Base-by-base conservation (phyloP, 2,797 vertebrate species). In the Macroramphosus scolopax region DNA sequence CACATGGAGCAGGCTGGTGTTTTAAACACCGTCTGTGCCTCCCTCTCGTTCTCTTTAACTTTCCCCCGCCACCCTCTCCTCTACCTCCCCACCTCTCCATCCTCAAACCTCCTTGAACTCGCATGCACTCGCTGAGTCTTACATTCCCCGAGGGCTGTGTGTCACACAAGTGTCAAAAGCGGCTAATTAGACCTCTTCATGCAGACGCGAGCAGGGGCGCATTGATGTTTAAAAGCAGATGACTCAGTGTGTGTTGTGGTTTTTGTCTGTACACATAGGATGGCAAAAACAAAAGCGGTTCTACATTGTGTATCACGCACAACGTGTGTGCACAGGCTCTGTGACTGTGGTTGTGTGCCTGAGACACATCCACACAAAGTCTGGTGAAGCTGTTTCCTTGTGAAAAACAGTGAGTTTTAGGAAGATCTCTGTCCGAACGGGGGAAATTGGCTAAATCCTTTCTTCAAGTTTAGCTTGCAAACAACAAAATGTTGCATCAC, bases 151-250 rank as follows among this genome's bases (percentile, higher is more conserved):
- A 78, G 83, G 86, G 68, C 74, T 69, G 51, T 58, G 74, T 86
- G 87, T 87, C 84, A 88, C 78, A 75, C 72, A 52, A 58, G 84
- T 86, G 87, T 88, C 85, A 86, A 85, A 87, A 87, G 75, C 76
- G 80, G 76, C 87, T 87, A 87, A 89, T 89, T 88, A 87, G 83
- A 81, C 73, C 74, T 77, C 78, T 80, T 86, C 84, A 81, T 77
- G 80, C 64, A 69, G 73, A 35, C 69, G 47, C 76, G 76, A 69
- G 68, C 62, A 47, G 75, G 57, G 59, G 52, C 28, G 38, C 54
- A 42, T 63, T 64, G 68, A 74, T 83, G 78, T 73, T 83, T 59
- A 81, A 74, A 81, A 77, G 65, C 72, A 76, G 65, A 77, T 60
- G 60, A 80, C 63, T 79, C 68, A 20, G 55, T 70, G 63, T 58